phyloP scores from a whole-genome alignment of 2,888 invertebrate genomes.

The Lottia scabra region DNA sequence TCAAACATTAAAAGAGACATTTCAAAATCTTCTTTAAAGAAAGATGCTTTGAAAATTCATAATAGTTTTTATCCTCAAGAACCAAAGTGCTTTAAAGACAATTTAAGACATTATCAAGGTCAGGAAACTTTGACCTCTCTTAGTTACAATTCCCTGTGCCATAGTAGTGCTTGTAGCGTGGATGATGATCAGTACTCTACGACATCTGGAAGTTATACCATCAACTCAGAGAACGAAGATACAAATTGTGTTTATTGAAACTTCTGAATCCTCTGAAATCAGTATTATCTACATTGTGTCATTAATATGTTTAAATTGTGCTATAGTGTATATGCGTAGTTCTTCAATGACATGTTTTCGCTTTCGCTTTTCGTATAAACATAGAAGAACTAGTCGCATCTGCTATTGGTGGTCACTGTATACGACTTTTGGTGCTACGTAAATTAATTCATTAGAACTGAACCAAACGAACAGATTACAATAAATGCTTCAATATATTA shows the following conservation, averaged over 20 bases:
- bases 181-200: conserved; percentile 6
- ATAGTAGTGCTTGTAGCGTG: neutral
- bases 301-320: too few species aligned
- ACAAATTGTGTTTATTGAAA: neutral
- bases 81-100: neutral
- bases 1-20: neutral
- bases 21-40: neutral
- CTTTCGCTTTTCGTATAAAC: too few species aligned
- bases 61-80: neutral
- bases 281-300: too few species aligned
- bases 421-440: too few species aligned
- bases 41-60: neutral
- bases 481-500: too few species aligned
- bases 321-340: too few species aligned
- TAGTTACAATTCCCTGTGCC: neutral
- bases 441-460: too few species aligned
- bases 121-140: neutral
- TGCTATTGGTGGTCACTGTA: too few species aligned
- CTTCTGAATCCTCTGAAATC: too few species aligned
- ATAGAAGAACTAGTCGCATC: too few species aligned
- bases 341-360: too few species aligned
- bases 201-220: neutral
- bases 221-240: neutral
- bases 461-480: too few species aligned
- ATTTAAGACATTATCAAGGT: neutral